These are phyloP conservation scores for Cryptotermes secundus DNA, from an alignment of 1,140 invertebrate genomes.

Conservation along the genomic window DNA sequence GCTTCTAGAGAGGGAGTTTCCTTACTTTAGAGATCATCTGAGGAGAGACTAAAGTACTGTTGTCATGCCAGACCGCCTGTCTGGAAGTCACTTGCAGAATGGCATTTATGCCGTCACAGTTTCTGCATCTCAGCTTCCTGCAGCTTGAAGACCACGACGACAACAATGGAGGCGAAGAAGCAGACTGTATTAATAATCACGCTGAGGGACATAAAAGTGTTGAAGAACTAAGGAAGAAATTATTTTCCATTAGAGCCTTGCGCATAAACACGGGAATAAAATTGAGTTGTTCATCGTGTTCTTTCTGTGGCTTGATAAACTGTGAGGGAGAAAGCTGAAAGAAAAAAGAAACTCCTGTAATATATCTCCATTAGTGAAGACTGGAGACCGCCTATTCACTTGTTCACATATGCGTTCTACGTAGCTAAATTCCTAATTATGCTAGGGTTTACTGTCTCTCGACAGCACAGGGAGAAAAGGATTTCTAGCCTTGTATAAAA, in stretches of 20 bases:
- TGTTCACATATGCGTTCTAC: background rate
- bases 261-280: background rate
- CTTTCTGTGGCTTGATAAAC: background rate
- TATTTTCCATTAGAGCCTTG: background rate
- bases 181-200: too few relatives aligned
- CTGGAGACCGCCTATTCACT: background rate
- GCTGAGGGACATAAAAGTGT: too few relatives aligned
- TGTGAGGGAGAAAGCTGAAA: background rate
- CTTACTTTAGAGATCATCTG: too few relatives aligned
- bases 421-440: background rate
- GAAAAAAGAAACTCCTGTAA: background rate
- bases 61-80: too few relatives aligned
- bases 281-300: background rate
- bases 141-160: too few relatives aligned
- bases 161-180: too few relatives aligned
- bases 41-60: too few relatives aligned
- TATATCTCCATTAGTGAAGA: background rate
- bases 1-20: too few relatives aligned
- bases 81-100: too few relatives aligned
- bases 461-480: background rate
- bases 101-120: too few relatives aligned
- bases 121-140: too few relatives aligned
- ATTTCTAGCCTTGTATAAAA: background rate
- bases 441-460: background rate
- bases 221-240: background rate